Evolutionary conservation across 1,140 invertebrate species (phyloP).

Genomic region (Gonioctena quinquepunctata): DNA sequence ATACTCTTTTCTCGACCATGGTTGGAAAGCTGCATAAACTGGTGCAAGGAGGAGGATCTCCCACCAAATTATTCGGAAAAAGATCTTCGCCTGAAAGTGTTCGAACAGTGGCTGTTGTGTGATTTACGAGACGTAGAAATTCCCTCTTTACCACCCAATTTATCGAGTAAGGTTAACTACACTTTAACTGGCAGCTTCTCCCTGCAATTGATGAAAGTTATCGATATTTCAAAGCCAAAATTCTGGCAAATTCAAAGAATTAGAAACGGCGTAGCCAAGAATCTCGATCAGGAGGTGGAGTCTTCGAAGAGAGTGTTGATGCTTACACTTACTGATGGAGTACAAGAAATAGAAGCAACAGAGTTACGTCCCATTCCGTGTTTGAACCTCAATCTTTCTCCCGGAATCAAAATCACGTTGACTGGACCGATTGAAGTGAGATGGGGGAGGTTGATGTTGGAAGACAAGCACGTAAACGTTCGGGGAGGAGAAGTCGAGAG

Average conservation of each 20-base stretch:
- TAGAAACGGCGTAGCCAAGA: constrained; percentile 60
- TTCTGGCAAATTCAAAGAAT: constrained; percentile 68
- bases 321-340: constrained; percentile 77
- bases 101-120: constrained; percentile 64
- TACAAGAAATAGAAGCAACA: constrained; percentile 70
- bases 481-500: constrained; percentile 77
- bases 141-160: constrained; percentile 60
- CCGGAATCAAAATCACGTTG: constrained; percentile 68
- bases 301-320: constrained; percentile 69
- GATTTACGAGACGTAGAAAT: constrained; percentile 65
- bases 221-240: constrained; percentile 60
- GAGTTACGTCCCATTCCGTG: constrained; percentile 71
- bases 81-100: constrained; percentile 38
- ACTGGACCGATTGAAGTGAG: constrained; percentile 72
- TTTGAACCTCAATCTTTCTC: constrained; percentile 64
- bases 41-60: constrained; percentile 42
- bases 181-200: constrained; percentile 61
- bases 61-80: constrained; percentile 35
- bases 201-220: constrained; percentile 58
- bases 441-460: constrained; percentile 71
- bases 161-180: constrained; percentile 54
- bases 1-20: constrained; percentile 42
- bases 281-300: constrained; percentile 56
- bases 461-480: constrained; percentile 64
- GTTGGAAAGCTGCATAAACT: constrained; percentile 48